These are phyloP conservation scores for Meandrina meandrites DNA, from an alignment of 92 coral and sea anemone species.

Conservation along the genomic window DNA sequence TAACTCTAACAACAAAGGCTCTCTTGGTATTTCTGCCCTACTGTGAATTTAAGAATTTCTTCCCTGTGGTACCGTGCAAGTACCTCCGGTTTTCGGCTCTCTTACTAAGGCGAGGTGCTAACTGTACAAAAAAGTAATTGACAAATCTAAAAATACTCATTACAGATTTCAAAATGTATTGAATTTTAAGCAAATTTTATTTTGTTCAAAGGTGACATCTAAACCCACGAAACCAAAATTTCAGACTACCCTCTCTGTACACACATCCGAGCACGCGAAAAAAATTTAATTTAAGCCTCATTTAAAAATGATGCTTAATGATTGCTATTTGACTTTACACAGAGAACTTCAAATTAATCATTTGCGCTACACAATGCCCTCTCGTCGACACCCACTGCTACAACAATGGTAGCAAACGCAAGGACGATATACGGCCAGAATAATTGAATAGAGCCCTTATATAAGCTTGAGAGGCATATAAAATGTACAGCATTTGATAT, in stretches of 20 bases:
- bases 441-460: background rate
- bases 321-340: background rate
- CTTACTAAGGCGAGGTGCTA: background rate
- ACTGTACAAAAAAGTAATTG: background rate
- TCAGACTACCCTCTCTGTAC: background rate
- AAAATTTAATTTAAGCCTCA: background rate
- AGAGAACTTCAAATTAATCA: slow-evolving; percentile 1
- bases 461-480: background rate
- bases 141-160: background rate
- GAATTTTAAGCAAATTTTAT: background rate
- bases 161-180: too few relatives aligned
- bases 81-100: background rate
- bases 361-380: slow-evolving; percentile 4
- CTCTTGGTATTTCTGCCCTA: background rate
- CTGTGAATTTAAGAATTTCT: too few relatives aligned
- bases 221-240: too few relatives aligned
- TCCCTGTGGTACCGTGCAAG: background rate
- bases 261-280: background rate
- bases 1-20: background rate
- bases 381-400: background rate
- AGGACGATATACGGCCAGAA: background rate
- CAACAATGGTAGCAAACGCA: background rate
- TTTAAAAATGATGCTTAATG: too few relatives aligned
- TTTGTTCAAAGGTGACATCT: background rate
- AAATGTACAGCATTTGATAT: background rate